Conservation (phyloP, 2,888 invertebrate genomes). For the Epsilonema sp. region DNA sequence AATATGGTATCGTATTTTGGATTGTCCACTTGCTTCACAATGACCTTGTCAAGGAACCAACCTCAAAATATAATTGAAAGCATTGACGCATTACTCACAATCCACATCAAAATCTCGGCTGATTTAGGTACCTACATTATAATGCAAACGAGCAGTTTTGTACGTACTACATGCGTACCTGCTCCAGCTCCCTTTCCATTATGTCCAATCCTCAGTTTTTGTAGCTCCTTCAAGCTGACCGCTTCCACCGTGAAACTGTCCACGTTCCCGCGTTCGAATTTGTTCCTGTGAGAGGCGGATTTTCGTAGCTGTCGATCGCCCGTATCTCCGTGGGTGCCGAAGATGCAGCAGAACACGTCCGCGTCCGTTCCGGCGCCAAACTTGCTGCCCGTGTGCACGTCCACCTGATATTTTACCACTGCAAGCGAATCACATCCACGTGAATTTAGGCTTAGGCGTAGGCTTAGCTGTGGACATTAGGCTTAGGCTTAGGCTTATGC, state of each 20-base stretch:
- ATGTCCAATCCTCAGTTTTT: constrained; percentile 17
- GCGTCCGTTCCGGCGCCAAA: constrained; percentile 31
- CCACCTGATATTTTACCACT: no score
- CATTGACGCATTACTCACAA: no score
- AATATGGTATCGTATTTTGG: background rate
- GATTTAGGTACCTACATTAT: no score
- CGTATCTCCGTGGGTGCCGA: constrained; percentile 16
- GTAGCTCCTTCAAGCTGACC: constrained; percentile 24
- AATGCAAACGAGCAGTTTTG: no score
- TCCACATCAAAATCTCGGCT: no score
- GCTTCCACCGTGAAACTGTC: constrained; percentile 28
- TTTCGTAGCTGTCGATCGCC: background rate
- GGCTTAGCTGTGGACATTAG: no score
- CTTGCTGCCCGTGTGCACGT: constrained; percentile 17
- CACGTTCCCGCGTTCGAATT: constrained; percentile 31
- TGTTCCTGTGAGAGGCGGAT: constrained; percentile 6
- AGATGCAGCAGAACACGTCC: constrained; percentile 29
- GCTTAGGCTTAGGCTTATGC: no score
- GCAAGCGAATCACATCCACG: no score
- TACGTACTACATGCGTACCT: no score
- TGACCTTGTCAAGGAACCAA: background rate
- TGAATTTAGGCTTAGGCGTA: no score
- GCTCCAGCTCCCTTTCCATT: background rate
- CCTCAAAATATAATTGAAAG: background rate
- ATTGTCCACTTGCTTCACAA: background rate